Base-by-base conservation (phyloP, 2,797 vertebrate species). In the Sebastes cheni region DNA sequence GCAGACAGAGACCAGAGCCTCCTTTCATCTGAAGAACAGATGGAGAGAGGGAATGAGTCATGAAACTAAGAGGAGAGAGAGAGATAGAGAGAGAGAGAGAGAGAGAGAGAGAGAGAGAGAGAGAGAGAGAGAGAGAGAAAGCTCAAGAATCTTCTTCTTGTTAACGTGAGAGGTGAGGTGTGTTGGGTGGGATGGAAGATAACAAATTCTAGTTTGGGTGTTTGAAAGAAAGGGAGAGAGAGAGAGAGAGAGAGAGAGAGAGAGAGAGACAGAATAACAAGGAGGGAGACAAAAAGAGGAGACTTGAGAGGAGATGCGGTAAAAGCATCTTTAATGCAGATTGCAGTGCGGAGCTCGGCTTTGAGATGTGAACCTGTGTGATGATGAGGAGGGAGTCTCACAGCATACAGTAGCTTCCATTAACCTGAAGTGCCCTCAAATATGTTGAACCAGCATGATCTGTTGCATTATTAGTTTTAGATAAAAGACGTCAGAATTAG, bases 11-110 rank as follows among this genome's bases (percentile, higher is more conserved):
- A 87, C 70, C 76, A 73, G 76, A 86, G 76, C 54, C 65, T 56
- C 23, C 67, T 90, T 89, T 93, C 80, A 89, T 91, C 86, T 84
- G 77, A 52, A 68, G 46, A 77, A 86, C 80, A 86, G 86, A 91
- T 32, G 67, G 75, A 79, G 77, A 77, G 78, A 64, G 18, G 36
- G 65, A 90, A 56, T 30, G 27, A 59, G 81, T 4, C 68, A 83
- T n/a, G 65, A 36, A 68, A 83, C 64, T 30, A 13, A 79, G 36
- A 18, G 36, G 14, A 10, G 11, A 60, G 36, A 71, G 59, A 6
- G 23, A 10, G 11, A 36, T 11, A 36, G 34, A 39, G 36, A 39
- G 36, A 13, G 12, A 39, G 34, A 12, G 34, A 34, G 34, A 2
- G 11, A 36, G 34, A 36, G 34, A 36, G 34, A 36, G 34, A 11